These are phyloP conservation scores for Anomalospiza imberbis DNA, from an alignment of 2,797 vertebrate genomes.

Conservation along the genomic window DNA sequence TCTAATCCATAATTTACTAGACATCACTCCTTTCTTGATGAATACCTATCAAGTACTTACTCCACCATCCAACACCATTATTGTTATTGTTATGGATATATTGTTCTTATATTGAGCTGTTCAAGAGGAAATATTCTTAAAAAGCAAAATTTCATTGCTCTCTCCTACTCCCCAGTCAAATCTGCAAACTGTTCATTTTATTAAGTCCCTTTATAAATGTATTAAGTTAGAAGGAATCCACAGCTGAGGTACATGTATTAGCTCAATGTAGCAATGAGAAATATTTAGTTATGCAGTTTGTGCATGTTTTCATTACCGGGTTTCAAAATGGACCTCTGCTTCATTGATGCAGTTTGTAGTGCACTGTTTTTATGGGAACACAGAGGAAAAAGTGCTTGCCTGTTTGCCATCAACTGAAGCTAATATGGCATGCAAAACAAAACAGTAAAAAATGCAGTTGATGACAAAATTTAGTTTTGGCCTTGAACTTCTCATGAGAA, in stretches of 20 bases:
- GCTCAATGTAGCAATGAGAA: background rate
- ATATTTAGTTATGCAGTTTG: background rate
- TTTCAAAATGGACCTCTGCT: background rate
- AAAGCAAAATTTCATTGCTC: background rate
- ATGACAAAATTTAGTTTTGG: background rate
- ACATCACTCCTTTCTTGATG: background rate
- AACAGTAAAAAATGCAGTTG: background rate
- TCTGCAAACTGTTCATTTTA: background rate
- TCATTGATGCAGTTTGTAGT: background rate
- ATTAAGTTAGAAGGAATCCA: background rate
- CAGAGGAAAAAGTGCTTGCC: background rate
- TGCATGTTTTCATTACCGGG: background rate
- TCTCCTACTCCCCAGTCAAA: background rate
- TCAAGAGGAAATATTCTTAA: background rate
- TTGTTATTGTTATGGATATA: background rate
- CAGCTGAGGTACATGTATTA: background rate
- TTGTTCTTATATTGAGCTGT: background rate
- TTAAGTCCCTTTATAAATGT: background rate
- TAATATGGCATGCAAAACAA: background rate
- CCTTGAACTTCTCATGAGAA: background rate
- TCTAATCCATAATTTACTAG: background rate
- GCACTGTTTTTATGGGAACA: background rate
- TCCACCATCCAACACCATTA: background rate
- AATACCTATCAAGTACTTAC: background rate
- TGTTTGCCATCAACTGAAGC: background rate